Percentiles rank a stretch among this genome's conserved stretches.
phyloP scores from a whole-genome alignment of 2,797 vertebrate genomes.

The Pipistrellus pipistrellus region DNA sequence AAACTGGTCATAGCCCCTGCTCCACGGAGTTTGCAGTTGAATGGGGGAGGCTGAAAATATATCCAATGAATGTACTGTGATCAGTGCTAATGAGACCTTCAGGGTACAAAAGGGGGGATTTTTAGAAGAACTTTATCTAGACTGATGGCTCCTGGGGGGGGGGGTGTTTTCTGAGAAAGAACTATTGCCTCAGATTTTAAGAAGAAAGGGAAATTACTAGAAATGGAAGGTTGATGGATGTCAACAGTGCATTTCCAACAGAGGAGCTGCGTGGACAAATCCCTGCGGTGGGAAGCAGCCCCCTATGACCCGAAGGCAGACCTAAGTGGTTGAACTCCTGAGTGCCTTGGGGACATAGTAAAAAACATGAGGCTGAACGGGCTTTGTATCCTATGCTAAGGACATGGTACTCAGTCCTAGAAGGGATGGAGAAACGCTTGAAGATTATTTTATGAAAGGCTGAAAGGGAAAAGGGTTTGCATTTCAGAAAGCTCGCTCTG shows the following conservation, averaged over 20 bases:
- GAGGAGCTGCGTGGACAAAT: not conserved
- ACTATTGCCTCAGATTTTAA: not conserved
- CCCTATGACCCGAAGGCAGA: not conserved
- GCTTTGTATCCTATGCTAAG: not conserved
- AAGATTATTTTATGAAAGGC: not conserved
- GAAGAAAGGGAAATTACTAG: not conserved
- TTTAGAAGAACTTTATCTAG: conserved; percentile 14
- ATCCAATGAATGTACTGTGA: not conserved
- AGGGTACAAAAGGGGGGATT: not conserved
- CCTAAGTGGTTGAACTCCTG: not conserved
- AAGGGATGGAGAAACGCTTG: not conserved
- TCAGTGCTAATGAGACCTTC: not conserved
- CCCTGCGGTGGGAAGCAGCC: not conserved
- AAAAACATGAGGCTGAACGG: not conserved
- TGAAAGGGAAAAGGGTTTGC: not conserved
- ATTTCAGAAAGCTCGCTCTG: not conserved
- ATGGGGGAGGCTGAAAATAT: not conserved
- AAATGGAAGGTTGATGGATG: not conserved
- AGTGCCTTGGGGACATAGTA: accelerated
- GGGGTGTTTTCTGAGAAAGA: not conserved
- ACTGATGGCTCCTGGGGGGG: not conserved
- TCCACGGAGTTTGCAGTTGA: not conserved
- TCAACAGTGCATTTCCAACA: not conserved
- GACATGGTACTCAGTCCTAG: not conserved
- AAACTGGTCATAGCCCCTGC: not conserved